A percentile compares a stretch with the other conserved stretches of the same genome.
Conservation (phyloP, 2,888 invertebrate species). For the Microctonus aethiopoides region DNA sequence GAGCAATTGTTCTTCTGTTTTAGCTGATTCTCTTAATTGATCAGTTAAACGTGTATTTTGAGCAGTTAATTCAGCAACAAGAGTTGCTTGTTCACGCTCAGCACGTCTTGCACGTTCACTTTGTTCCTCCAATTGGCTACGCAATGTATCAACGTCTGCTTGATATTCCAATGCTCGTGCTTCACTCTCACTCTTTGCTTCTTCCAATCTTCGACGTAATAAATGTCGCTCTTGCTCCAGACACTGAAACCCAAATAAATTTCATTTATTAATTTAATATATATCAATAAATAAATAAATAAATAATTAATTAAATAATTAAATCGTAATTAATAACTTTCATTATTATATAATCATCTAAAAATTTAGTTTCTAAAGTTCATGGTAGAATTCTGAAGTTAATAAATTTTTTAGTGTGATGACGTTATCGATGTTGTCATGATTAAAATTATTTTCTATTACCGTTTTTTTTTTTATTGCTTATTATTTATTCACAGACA, state of each 20-base stretch:
- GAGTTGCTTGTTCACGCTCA: slow-evolving; percentile 83
- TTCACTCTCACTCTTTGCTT: slow-evolving; percentile 89
- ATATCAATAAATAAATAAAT: not conserved
- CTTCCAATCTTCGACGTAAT: slow-evolving; percentile 84
- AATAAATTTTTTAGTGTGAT: not conserved
- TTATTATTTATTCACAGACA: not conserved
- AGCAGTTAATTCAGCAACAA: slow-evolving; percentile 86
- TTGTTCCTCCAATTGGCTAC: slow-evolving; percentile 76
- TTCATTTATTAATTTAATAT: too few relatives aligned
- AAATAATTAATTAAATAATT: too few relatives aligned
- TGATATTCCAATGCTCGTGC: slow-evolving; percentile 87
- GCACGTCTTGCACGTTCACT: slow-evolving; percentile 68
- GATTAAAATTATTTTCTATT: not conserved
- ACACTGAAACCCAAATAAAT: too few relatives aligned
- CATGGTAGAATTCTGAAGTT: not conserved
- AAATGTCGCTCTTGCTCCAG: slow-evolving; percentile 94
- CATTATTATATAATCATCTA: too few relatives aligned
- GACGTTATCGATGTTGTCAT: not conserved
- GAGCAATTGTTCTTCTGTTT: slow-evolving; percentile 82
- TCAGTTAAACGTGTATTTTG: slow-evolving; percentile 89
- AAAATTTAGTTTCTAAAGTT: too few relatives aligned
- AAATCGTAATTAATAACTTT: not conserved
- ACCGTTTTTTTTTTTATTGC: not conserved
- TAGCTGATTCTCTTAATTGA: slow-evolving; percentile 86
- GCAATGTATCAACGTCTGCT: slow-evolving; percentile 85